Conservation (phyloP, 2,797 vertebrate genomes). For the Coranthus polyacanthus region DNA sequence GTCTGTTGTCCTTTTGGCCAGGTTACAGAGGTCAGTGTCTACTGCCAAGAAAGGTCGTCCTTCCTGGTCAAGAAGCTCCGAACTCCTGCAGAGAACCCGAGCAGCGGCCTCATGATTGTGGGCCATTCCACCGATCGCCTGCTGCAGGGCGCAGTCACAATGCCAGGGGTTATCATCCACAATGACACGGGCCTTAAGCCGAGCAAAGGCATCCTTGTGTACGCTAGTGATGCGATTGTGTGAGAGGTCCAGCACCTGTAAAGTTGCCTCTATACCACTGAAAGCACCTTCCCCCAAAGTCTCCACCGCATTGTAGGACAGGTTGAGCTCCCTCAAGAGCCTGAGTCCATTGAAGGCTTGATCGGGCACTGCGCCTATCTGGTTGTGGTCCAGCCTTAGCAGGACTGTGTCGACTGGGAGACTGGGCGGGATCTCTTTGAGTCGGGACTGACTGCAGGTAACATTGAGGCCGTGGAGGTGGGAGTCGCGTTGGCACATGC, state of each 20-base stretch:
- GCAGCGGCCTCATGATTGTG: constrained; percentile 95
- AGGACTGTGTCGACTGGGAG: constrained; percentile 93
- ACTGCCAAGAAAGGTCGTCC: constrained; percentile 93
- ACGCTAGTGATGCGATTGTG: constrained; percentile 97
- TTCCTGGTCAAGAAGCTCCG: constrained; percentile 91
- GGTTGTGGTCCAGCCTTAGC: constrained; percentile 95
- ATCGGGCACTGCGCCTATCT: constrained; percentile 95
- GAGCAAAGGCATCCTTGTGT: constrained; percentile 95
- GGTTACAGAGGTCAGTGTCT: constrained; percentile 95
- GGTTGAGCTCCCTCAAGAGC: constrained; percentile 94
- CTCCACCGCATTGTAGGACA: constrained; percentile 96
- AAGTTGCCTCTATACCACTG: constrained; percentile 92
- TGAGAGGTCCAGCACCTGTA: constrained; percentile 96
- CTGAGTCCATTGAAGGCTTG: constrained; percentile 95
- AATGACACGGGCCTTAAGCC: constrained; percentile 93
- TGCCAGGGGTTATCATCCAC: constrained; percentile 99
- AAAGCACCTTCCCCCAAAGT: constrained; percentile 96
- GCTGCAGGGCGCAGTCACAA: constrained; percentile 97
- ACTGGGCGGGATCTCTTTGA: constrained; percentile 96
- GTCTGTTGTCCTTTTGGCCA: constrained; percentile 97
- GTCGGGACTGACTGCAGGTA: constrained; percentile 95
- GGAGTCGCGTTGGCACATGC: constrained; percentile 91
- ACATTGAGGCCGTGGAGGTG: constrained; percentile 91
- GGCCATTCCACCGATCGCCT: constrained; percentile 95
- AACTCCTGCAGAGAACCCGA: constrained; percentile 94